These are phyloP conservation scores for Karalla daura DNA, from an alignment of 2,797 vertebrate species.

Conservation along the genomic window DNA sequence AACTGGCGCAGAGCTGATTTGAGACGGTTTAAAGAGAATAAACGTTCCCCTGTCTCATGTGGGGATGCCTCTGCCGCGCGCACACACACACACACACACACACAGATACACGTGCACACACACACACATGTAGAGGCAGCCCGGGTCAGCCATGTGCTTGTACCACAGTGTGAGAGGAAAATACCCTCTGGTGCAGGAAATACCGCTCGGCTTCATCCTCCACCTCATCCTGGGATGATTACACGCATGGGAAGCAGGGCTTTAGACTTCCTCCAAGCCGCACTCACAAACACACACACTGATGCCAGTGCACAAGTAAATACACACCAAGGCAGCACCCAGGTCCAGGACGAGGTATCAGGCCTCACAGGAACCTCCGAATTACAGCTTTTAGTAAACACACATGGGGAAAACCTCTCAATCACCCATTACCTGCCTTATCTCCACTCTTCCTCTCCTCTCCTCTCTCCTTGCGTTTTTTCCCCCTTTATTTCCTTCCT, in stretches of 20 bases:
- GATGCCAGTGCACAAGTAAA: constrained; percentile 53
- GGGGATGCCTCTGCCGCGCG: too few relatives aligned
- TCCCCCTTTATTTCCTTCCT: constrained; percentile 9
- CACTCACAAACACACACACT: constrained; percentile 32
- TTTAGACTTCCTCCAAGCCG: constrained; percentile 77
- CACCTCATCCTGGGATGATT: constrained; percentile 84
- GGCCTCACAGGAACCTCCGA: constrained; percentile 61
- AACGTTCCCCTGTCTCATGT: too few relatives aligned
- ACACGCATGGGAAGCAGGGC: constrained; percentile 79
- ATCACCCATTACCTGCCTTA: constrained; percentile 40
- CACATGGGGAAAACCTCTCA: constrained; percentile 40
- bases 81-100: constrained; percentile 20
- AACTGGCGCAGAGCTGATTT: too few relatives aligned
- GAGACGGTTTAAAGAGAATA: too few relatives aligned
- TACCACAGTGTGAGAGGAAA: constrained; percentile 82
- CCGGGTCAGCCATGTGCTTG: constrained; percentile 76
- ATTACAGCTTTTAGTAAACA: constrained; percentile 62
- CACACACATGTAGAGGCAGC: constrained; percentile 52
- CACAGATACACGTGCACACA: constrained; percentile 29
- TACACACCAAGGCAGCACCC: constrained; percentile 31
- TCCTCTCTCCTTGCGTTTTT: neutral
- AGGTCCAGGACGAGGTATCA: constrained; percentile 55
- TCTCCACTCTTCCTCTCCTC: constrained; percentile 19
- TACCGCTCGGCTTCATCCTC: constrained; percentile 78
- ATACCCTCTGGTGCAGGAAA: constrained; percentile 83